Conservation (phyloP, 2,888 invertebrate species). For the Idaea dimidiata region DNA sequence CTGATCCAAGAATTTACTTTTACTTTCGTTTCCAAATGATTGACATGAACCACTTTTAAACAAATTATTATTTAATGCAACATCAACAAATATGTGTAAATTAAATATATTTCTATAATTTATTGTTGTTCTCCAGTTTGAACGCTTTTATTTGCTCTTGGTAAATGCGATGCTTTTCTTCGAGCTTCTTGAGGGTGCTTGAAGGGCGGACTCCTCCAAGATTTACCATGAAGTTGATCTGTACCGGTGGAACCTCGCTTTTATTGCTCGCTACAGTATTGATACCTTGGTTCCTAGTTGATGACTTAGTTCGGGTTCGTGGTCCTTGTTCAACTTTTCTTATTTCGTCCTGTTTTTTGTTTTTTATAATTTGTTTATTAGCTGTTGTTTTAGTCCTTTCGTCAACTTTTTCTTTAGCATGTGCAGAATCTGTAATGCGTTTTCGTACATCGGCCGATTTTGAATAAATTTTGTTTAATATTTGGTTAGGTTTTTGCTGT, state of each 20-base stretch:
- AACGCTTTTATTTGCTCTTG: conserved; percentile 67
- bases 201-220: conserved; percentile 57
- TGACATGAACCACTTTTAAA: conserved; percentile 12
- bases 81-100: conserved; percentile 10
- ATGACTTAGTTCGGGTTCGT: conserved; percentile 39
- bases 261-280: conserved; percentile 37
- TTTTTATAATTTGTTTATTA: conserved; percentile 8
- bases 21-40: conserved; percentile 18
- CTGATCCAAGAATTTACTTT: conserved; percentile 5
- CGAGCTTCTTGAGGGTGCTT: conserved; percentile 55
- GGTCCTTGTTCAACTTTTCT: conserved; percentile 16
- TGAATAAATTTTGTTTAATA: conserved; percentile 34
- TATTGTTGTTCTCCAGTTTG: conserved; percentile 39
- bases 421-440: conserved; percentile 15
- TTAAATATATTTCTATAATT: conserved; percentile 15
- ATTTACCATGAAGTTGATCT: conserved; percentile 66
- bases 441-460: conserved; percentile 47
- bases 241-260: conserved; percentile 48
- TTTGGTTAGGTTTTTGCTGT: conserved; percentile 39
- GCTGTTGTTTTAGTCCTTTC: conserved; percentile 12
- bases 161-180: conserved; percentile 69
- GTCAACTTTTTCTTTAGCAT: conserved; percentile 15
- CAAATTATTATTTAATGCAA: conserved; percentile 6
- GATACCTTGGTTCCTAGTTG: conserved; percentile 40
- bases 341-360: conserved; percentile 25